Percentiles rank a stretch among this genome's conserved stretches.
These are phyloP conservation scores for Macrophya annulata DNA, from an alignment of 2,888 invertebrate genomes.

Conservation along the genomic window DNA sequence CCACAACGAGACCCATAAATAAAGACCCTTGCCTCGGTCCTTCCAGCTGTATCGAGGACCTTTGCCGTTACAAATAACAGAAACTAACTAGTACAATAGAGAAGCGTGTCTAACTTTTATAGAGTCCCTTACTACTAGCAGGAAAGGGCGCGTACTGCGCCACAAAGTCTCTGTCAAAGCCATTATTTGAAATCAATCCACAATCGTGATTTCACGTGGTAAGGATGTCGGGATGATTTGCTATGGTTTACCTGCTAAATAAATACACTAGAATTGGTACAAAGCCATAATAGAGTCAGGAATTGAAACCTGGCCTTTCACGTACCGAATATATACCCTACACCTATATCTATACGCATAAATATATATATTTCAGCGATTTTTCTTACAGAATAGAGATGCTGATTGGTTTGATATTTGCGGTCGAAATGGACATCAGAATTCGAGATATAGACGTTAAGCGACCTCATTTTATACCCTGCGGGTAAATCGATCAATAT, in stretches of 20 bases:
- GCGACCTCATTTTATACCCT: not conserved
- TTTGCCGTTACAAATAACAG: constrained; percentile 52
- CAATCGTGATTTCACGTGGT: constrained; percentile 59
- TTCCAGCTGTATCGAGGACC: constrained; percentile 50
- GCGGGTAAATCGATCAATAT: not conserved
- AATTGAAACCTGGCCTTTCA: constrained; percentile 40
- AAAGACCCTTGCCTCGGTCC: constrained; percentile 58
- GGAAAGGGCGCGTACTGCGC: constrained; percentile 54
- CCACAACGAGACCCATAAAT: constrained; percentile 70
- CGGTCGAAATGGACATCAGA: constrained; percentile 13
- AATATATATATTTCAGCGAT: not conserved
- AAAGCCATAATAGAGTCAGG: constrained; percentile 20
- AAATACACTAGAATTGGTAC: constrained; percentile 48
- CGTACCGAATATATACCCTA: no score
- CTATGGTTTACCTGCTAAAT: constrained; percentile 57
- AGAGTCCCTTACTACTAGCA: constrained; percentile 58
- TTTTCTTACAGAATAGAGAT: constrained; percentile 28
- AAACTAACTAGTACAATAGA: constrained; percentile 64
- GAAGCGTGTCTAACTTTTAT: constrained; percentile 69
- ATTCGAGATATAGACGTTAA: constrained; percentile 22
- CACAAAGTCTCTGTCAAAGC: constrained; percentile 54
- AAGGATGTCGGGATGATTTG: constrained; percentile 55
- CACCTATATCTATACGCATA: not conserved
- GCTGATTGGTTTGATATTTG: constrained; percentile 44
- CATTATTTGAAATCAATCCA: constrained; percentile 58